These are phyloP conservation scores for Diplosoma virens DNA, from an alignment of 23 tunicate species.

Conservation along the genomic window DNA sequence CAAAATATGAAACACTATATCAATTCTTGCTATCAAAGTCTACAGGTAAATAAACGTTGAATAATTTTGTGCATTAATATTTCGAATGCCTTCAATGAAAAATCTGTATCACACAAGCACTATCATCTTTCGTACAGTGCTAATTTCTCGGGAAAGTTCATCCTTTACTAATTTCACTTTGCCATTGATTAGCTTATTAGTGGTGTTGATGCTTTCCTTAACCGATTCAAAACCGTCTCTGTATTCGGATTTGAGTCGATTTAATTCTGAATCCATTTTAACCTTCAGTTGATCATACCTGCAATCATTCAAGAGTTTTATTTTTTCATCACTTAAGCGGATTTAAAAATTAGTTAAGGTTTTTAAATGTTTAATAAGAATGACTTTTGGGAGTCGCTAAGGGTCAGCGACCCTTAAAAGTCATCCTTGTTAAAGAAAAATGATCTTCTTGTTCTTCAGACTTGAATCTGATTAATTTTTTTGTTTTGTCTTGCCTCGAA, in stretches of 20 bases:
- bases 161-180: conserved; percentile 77
- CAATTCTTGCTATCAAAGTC: no score
- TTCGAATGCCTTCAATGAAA: no score
- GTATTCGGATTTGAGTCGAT: conserved; percentile 56
- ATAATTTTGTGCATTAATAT: no score
- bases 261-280: conserved; percentile 42
- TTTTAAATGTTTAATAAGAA: background rate
- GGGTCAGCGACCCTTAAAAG: no score
- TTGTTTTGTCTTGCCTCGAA: no score
- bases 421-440: no score
- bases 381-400: no score
- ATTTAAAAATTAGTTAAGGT: background rate
- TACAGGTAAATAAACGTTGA: no score
- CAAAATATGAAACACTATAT: no score
- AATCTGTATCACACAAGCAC: conserved; percentile 76
- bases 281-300: conserved; percentile 10
- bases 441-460: no score
- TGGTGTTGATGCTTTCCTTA: conserved; percentile 81
- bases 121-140: conserved; percentile 74
- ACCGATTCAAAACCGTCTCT: conserved; percentile 81
- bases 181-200: conserved; percentile 70
- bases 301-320: background rate
- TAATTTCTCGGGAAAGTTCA: conserved; percentile 63
- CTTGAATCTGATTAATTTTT: no score
- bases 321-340: no score